These are phyloP conservation scores for Leptocoma aspasia DNA, from an alignment of 2,113 vertebrate species.

Conservation along the genomic window DNA sequence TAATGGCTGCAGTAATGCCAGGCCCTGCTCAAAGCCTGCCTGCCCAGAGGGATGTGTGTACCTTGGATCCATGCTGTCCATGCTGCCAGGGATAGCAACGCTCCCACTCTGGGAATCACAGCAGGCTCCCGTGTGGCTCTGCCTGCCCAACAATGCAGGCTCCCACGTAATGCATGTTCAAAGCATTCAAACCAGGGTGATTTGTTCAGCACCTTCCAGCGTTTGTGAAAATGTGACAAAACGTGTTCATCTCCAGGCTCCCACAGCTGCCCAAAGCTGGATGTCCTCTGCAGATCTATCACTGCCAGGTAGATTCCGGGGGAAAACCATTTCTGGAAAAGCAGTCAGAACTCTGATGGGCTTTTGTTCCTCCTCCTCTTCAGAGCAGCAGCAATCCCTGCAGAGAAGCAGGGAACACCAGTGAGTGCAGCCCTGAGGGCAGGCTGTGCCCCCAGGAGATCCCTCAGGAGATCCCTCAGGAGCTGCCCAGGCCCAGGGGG, in stretches of 20 bases:
- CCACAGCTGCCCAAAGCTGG: not conserved
- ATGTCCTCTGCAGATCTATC: not conserved
- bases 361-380: not conserved
- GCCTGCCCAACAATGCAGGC: fast-evolving
- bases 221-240: fast-evolving
- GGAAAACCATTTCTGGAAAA: not conserved
- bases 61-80: not conserved
- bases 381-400: not conserved
- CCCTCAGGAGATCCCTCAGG: too few relatives aligned
- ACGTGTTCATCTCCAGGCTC: not conserved
- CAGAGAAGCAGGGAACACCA: not conserved
- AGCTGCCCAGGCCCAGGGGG: fast-evolving
- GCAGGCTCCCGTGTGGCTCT: not conserved
- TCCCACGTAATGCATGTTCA: not conserved
- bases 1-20: not conserved
- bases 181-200: not conserved
- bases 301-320: not conserved
- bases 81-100: not conserved
- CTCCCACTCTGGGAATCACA: not conserved
- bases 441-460: not conserved
- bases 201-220: not conserved
- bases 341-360: not conserved
- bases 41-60: not conserved
- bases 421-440: not conserved
- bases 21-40: not conserved